These are phyloP conservation scores for Poeciliopsis occidentalis DNA, from an alignment of 2,113 vertebrate species.

Conservation along the genomic window DNA sequence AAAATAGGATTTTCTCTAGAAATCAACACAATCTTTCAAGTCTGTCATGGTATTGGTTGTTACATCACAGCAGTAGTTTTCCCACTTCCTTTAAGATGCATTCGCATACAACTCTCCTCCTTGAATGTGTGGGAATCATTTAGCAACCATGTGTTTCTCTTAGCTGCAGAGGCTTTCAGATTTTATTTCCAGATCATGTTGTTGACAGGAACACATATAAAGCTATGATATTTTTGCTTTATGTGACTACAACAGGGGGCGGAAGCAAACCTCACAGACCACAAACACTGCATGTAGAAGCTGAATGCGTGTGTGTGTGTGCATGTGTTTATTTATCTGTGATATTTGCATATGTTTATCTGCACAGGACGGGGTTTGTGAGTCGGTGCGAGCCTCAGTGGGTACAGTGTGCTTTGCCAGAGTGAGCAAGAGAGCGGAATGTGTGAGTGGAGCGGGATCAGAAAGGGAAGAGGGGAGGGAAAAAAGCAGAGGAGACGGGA, in stretches of 20 bases:
- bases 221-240: not conserved
- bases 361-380: constrained; percentile 27
- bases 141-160: not conserved
- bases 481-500: constrained; percentile 46
- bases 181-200: not conserved
- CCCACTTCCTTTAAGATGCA: constrained; percentile 10
- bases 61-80: constrained; percentile 22
- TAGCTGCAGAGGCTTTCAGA: not conserved
- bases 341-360: constrained; percentile 50
- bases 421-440: constrained; percentile 44
- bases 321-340: constrained; percentile 12
- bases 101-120: not conserved
- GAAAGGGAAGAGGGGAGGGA: constrained; percentile 53
- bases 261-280: not conserved
- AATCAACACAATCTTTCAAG: constrained; percentile 25
- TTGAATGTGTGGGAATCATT: not conserved
- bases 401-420: constrained; percentile 48
- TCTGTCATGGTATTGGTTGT: constrained; percentile 15
- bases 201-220: not conserved
- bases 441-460: constrained; percentile 50
- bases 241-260: not conserved
- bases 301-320: not conserved
- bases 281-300: constrained; percentile 8
- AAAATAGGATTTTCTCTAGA: constrained; percentile 31
- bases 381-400: constrained; percentile 33